A percentile compares a stretch with the other conserved stretches of the same genome.
Evolutionary conservation across 2,888 invertebrate genomes (phyloP).

Genomic region (Thyatira batis): DNA sequence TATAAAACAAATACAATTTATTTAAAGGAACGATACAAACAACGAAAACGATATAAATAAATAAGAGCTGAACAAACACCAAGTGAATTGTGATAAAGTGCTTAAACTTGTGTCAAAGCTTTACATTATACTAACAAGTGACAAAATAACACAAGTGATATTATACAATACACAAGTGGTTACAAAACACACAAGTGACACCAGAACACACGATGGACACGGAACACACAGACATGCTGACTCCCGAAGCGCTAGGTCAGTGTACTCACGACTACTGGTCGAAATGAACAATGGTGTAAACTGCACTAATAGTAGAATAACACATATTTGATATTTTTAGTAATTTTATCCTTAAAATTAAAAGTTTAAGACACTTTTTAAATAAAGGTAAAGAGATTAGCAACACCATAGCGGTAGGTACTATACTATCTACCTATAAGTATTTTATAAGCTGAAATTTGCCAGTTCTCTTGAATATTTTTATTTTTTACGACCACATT

Average conservation of each 20-base stretch:
- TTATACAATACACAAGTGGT: conserved; percentile 16
- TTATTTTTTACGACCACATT: no score
- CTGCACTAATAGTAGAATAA: conserved; percentile 3
- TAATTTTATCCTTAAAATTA: background rate
- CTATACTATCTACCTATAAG: no score
- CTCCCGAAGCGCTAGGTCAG: conserved; percentile 76
- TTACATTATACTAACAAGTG: background rate
- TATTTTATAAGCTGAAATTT: no score
- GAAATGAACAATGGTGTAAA: conserved; percentile 28
- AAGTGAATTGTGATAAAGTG: background rate
- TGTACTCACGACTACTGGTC: conserved; percentile 27
- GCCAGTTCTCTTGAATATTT: no score
- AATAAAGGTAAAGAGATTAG: no score
- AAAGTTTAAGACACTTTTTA: no score
- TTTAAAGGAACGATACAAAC: background rate
- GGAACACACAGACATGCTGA: conserved; percentile 66
- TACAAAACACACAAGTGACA: conserved; percentile 30
- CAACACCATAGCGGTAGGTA: no score
- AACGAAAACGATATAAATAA: background rate
- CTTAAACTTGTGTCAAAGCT: background rate
- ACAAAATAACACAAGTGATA: conserved; percentile 13
- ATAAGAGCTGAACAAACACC: background rate
- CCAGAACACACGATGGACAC: conserved; percentile 58
- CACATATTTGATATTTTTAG: background rate
- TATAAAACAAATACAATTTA: no score